These are phyloP conservation scores for Rugalucina vietnamica DNA, from an alignment of 2,888 invertebrate species.

Conservation along the genomic window DNA sequence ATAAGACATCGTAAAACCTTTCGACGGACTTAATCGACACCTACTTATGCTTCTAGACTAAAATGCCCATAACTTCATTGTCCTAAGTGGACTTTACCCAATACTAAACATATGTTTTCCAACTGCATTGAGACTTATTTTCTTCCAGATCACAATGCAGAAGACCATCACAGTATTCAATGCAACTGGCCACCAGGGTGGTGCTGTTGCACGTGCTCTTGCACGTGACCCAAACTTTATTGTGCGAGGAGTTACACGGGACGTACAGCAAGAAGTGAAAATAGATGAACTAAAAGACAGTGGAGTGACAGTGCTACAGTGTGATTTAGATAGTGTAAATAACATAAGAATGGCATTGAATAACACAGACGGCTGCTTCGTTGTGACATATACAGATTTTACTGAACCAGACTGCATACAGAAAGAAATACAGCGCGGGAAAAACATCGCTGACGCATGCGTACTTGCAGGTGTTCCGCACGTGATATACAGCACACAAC, in stretches of 20 bases:
- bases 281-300: constrained; percentile 60
- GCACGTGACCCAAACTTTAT: constrained; percentile 64
- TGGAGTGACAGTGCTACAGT: constrained; percentile 66
- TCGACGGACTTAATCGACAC: background rate
- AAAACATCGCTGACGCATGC: constrained; percentile 78
- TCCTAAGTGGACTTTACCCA: background rate
- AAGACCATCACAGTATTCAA: constrained; percentile 76
- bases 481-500: constrained; percentile 78
- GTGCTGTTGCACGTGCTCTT: constrained; percentile 73
- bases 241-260: constrained; percentile 72
- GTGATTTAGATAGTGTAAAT: constrained; percentile 66
- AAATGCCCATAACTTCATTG: background rate
- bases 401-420: constrained; percentile 71
- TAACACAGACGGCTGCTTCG: constrained; percentile 73
- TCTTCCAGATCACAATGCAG: constrained; percentile 55
- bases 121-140: background rate
- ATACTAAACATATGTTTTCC: background rate
- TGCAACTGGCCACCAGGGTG: constrained; percentile 74
- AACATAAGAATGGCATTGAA: constrained; percentile 63
- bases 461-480: constrained; percentile 68
- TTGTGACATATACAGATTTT: constrained; percentile 77
- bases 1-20: background rate
- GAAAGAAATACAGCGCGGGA: constrained; percentile 74
- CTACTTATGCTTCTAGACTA: background rate
- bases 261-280: constrained; percentile 63